phyloP scores from a whole-genome alignment of 2,113 vertebrate genomes.

The Charina bottae region DNA sequence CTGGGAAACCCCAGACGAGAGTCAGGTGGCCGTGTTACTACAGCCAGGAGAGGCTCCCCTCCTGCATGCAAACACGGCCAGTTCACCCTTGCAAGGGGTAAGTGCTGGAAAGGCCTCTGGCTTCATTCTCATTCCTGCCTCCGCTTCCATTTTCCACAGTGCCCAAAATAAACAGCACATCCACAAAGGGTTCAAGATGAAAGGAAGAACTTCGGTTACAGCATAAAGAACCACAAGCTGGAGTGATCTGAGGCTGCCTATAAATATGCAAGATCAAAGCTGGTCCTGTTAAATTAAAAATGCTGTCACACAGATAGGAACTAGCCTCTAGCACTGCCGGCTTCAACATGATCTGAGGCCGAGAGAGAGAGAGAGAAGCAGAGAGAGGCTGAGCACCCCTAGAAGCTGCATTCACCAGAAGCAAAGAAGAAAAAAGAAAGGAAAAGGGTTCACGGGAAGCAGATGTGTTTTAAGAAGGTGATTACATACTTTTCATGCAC shows the following conservation, averaged over 20 bases:
- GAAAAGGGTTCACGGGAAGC: conserved; percentile 60
- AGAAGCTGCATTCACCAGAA: conserved; percentile 75
- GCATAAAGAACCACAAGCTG: conserved; percentile 68
- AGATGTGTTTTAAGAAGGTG: conserved; percentile 75
- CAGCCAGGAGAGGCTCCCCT: background rate
- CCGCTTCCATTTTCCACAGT: conserved; percentile 19
- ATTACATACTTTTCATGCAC: conserved; percentile 78
- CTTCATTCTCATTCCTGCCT: background rate
- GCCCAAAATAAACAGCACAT: conserved; percentile 43
- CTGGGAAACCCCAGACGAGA: background rate
- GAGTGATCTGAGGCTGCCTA: conserved; percentile 80
- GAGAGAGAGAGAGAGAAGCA: conserved; percentile 57
- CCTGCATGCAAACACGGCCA: background rate
- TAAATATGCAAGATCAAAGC: conserved; percentile 89
- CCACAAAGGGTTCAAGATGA: conserved; percentile 68
- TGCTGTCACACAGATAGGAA: conserved; percentile 86
- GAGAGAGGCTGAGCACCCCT: conserved; percentile 69
- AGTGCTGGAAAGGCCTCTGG: background rate
- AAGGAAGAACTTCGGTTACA: conserved; percentile 74
- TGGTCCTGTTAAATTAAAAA: conserved; percentile 84
- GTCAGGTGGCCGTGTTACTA: background rate
- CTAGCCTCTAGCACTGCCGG: conserved; percentile 87
- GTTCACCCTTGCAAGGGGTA: background rate
- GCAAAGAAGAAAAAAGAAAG: conserved; percentile 51
- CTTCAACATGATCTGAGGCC: conserved; percentile 82